Evolutionary conservation across 2,797 vertebrate genomes (phyloP), one percentile per base, ranked within the genome.

Genomic region (Poeciliopsis paucimaculata): DNA sequence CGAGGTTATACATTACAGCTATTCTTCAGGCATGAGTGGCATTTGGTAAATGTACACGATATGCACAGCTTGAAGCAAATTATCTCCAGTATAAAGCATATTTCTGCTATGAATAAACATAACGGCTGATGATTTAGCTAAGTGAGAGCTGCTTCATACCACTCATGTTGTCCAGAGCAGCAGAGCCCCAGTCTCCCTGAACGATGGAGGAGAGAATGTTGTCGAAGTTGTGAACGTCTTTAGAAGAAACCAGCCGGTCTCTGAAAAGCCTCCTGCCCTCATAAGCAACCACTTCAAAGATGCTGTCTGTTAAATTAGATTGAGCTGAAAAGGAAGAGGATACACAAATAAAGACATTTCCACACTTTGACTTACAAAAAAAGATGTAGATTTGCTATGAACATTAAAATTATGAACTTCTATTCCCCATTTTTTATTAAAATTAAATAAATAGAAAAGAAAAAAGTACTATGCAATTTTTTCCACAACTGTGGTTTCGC

Each of bases 251-350:
- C 31, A 99, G 96, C 78, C 96, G 95, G 91, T 99, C 98, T 91
- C 98, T 96, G 93, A 99, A 99, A 82, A 99, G 95, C 84, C 98
- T 94, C 31, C 82, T 82, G 57, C 97, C 98, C 95, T 99, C 98
- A 0, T 98, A 97, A 0, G 96, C 97, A 71, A 99, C 94, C 79
- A 97, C 96, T 94, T 98, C 97, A 93, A 99, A 82, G 13, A 99
- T 95, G 0, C 95, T 96, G 90, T 98, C 98, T 96, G 95, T 88
- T 86, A 95, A 87, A 79, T 94, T 93, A 77, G 91, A 90, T 85
- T 94, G 92, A 81, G 93, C 94, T 95, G 49, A 53, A 86, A 79
- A 66, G 16, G 28, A 82, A 81, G n/a, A 26, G 82, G 1, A 84
- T 1, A 23, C 5, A 82, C 11, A 82, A 6, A 77, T 16, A 79